A percentile compares a stretch with the other conserved stretches of the same genome.
Conservation (phyloP, 1,140 invertebrate genomes). For the Pogonus chalceus region DNA sequence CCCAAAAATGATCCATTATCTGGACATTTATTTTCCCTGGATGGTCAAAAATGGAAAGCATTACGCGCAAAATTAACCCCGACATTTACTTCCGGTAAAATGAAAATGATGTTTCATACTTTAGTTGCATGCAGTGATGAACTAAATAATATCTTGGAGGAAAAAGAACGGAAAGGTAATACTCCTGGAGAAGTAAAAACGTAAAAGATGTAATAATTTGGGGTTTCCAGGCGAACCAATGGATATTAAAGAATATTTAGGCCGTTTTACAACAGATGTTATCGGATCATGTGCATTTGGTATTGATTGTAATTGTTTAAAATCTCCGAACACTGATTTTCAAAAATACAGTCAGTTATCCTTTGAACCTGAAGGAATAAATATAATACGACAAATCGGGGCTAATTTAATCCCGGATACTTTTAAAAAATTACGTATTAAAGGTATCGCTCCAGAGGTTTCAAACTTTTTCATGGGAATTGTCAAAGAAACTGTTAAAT, state of each 20-base stretch:
- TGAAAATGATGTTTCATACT: conserved; percentile 36
- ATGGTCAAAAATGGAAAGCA: conserved; percentile 37
- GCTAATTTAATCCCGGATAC: background rate
- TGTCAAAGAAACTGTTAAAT: conserved; percentile 43
- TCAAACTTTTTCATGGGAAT: conserved; percentile 42
- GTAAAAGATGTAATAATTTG: too few relatives aligned
- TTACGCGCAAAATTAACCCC: conserved; percentile 37
- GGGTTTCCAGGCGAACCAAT: conserved; percentile 18
- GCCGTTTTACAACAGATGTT: conserved; percentile 39
- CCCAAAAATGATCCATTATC: conserved; percentile 36
- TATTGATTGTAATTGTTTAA: conserved; percentile 37
- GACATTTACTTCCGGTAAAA: conserved; percentile 40
- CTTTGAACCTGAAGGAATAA: background rate
- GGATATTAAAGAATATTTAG: conserved; percentile 33
- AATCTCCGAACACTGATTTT: conserved; percentile 33
- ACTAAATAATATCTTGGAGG: conserved; percentile 17
- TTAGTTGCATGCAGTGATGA: conserved; percentile 5
- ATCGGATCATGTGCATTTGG: conserved; percentile 42
- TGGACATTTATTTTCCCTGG: conserved; percentile 37
- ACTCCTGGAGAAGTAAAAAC: too few relatives aligned
- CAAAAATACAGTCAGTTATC: conserved; percentile 14
- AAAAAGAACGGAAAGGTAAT: conserved; percentile 8
- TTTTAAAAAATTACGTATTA: conserved; percentile 21
- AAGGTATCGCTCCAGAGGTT: conserved; percentile 31
- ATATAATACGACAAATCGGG: background rate